phyloP scores from a whole-genome alignment of 2,888 invertebrate genomes.

The Opisthograptis luteolata region DNA sequence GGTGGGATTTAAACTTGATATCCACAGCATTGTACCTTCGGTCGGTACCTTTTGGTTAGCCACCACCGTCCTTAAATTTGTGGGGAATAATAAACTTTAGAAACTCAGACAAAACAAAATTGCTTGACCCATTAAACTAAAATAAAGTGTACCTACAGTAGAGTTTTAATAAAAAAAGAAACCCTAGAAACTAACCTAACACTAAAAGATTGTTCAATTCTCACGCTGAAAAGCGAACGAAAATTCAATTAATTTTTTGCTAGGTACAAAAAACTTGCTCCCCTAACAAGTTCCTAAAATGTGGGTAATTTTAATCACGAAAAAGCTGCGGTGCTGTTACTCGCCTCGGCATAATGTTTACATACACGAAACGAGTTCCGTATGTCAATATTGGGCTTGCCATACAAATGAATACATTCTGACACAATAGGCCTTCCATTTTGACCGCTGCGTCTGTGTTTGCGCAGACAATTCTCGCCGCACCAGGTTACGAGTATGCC shows the following conservation, averaged over 20 bases:
- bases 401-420: constrained; percentile 83
- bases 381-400: constrained; percentile 78
- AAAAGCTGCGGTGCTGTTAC: constrained; percentile 50
- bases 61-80: too few relatives aligned
- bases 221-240: neutral
- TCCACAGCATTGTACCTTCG: too few relatives aligned
- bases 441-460: constrained; percentile 75
- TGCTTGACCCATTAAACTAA: too few relatives aligned
- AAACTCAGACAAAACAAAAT: too few relatives aligned
- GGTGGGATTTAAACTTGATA: too few relatives aligned
- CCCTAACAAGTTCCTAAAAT: constrained; percentile 27
- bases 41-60: too few relatives aligned
- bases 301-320: constrained; percentile 60
- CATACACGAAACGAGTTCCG: constrained; percentile 73
- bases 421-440: constrained; percentile 80
- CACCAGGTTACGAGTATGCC: constrained; percentile 66
- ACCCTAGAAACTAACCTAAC: neutral
- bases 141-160: too few relatives aligned
- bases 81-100: too few relatives aligned
- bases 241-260: constrained; percentile 1
- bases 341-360: constrained; percentile 62
- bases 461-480: constrained; percentile 76
- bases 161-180: too few relatives aligned
- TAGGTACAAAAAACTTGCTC: constrained; percentile 8
- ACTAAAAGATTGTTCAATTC: too few relatives aligned